Conservation (phyloP, 2,888 invertebrate species). For the Quadroppia sp. region DNA sequence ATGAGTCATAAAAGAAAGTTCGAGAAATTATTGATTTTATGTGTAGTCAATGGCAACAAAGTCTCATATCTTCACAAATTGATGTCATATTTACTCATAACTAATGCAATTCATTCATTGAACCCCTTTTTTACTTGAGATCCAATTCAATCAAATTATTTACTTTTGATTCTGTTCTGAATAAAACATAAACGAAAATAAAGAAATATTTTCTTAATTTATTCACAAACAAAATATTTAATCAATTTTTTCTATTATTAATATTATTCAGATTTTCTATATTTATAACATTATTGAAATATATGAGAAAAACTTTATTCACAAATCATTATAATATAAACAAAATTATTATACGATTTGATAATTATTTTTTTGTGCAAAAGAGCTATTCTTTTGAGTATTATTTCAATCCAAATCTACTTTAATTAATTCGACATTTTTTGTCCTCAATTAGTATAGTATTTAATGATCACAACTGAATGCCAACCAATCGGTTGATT, state of each 20-base stretch:
- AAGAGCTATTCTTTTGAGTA: background rate
- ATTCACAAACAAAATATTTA: background rate
- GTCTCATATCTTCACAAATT: too few species aligned
- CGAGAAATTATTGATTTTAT: too few species aligned
- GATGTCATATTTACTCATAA: background rate
- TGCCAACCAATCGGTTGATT: background rate
- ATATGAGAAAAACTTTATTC: background rate
- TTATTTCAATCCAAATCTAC: slow-evolving; percentile 9
- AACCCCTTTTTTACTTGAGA: background rate
- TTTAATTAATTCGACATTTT: slow-evolving; percentile 14
- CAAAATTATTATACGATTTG: background rate
- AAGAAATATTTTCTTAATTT: background rate
- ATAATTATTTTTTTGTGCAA: background rate
- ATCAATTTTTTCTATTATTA: background rate
- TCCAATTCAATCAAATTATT: background rate
- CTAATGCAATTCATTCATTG: slow-evolving; percentile 9
- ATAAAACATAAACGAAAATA: background rate
- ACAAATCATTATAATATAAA: background rate
- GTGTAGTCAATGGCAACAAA: too few species aligned
- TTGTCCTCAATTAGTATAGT: background rate
- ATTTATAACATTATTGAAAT: background rate
- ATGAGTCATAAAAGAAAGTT: too few species aligned
- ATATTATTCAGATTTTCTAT: background rate
- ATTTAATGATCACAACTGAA: background rate
- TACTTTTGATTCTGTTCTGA: background rate